Base-by-base conservation (phyloP, 2,797 vertebrate species). In the Scyliorhinus canicula region DNA sequence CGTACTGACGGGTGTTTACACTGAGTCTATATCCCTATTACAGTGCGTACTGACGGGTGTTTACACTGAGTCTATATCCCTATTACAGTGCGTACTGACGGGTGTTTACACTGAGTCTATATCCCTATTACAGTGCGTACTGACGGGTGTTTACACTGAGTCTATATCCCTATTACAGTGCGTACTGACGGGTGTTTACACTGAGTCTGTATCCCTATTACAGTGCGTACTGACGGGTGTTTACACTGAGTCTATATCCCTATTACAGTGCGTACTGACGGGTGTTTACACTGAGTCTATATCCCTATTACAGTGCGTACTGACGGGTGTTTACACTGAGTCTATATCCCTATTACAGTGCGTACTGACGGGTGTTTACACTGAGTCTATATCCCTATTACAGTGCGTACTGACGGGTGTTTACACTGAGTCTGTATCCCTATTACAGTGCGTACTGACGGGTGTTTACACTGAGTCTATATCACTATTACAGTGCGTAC, bases 241-340 rank as follows among this genome's bases (percentile, higher is more conserved):
- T 57, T 57, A 57, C 55, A 8, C 55, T 57, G 55, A 12, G 55
- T 57, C 55, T 57, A 8, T 26, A 57, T 57, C 82, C 1, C 44
- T 85, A 24, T 85, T 52, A 47, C 84, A 86, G 0, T 26, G 50
- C 12, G 52, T 14, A 31, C 7, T 28, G 47, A 52, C 21, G 28
- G 21, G 28, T 95, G 2, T 95, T 98, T 97, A 0, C 97, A 95
- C 0, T 74, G 71, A 2, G 71, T 16, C 74, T 69, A 28, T 69
- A 69, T n/a, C 74, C 35, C 74, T 77, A 40, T 77, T 77, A 77
- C 35, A 77, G 31, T 3, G 12, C 31, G 35, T 77, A 77, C 74
- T 77, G 74, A 77, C n/a, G n/a, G 69, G 74, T 11, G 44, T 84
- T 8, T 26, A 24, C 44, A 24, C 44, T 47, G 47, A 11, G 82